Conservation (phyloP, 2,797 vertebrate genomes). For the Alfaro cultratus region DNA sequence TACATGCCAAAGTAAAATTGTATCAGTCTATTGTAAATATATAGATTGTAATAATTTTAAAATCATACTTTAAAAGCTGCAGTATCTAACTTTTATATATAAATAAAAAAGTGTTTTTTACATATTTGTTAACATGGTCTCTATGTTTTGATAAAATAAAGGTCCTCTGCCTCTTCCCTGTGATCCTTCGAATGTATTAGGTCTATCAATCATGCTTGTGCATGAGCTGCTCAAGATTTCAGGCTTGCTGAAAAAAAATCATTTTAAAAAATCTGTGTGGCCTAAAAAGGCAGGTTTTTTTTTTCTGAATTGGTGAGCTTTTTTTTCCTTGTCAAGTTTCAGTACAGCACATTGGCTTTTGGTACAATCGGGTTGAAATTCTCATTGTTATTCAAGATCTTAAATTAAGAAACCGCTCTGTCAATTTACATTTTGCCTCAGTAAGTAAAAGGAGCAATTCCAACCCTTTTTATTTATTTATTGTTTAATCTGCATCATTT, state of each 20-base stretch:
- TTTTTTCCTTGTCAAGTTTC: background rate
- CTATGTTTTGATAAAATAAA: too few relatives aligned
- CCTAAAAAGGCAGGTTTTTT: background rate
- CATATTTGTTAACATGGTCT: too few relatives aligned
- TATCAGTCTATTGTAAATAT: background rate
- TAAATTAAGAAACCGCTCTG: conserved; percentile 5
- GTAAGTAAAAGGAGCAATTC: conserved; percentile 30
- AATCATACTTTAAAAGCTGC: background rate
- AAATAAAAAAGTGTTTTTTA: too few relatives aligned
- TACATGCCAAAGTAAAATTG: background rate
- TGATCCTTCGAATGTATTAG: too few relatives aligned
- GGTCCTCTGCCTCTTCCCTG: too few relatives aligned
- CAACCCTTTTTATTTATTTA: conserved; percentile 32
- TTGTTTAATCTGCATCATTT: conserved; percentile 36
- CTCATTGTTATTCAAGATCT: background rate
- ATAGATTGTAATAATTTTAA: background rate
- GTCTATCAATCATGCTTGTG: too few relatives aligned
- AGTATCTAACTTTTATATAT: too few relatives aligned
- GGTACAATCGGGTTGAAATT: background rate
- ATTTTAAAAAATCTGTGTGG: too few relatives aligned
- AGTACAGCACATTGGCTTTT: too few relatives aligned
- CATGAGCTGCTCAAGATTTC: too few relatives aligned
- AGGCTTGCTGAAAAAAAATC: background rate
- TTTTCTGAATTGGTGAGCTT: background rate
- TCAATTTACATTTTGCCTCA: conserved; percentile 18